Evolutionary conservation across 2,113 vertebrate genomes (phyloP).

Genomic region (Spilogale gracilis): DNA sequence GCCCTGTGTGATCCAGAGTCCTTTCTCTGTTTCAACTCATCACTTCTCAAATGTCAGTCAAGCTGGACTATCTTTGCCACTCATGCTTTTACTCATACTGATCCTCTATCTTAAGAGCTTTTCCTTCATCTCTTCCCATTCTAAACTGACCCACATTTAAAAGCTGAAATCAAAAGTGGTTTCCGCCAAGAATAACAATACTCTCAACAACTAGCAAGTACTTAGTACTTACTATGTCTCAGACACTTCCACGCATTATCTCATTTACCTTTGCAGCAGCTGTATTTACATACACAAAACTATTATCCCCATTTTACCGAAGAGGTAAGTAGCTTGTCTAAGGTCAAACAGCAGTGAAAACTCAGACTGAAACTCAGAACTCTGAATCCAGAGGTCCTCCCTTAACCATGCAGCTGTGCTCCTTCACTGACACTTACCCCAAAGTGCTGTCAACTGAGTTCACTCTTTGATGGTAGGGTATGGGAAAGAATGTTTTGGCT

Average conservation of each 20-base stretch:
- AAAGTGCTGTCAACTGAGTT: neutral
- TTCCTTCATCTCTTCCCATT: neutral
- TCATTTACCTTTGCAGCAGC: neutral
- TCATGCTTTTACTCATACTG: neutral
- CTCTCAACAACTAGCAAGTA: neutral
- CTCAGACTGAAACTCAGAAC: neutral
- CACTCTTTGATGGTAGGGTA: neutral
- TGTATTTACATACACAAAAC: neutral
- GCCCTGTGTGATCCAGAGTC: neutral
- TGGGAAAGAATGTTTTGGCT: neutral
- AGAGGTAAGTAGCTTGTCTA: neutral
- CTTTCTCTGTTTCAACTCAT: neutral
- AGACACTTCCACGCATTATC: neutral
- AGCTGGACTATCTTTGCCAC: neutral
- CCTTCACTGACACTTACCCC: neutral
- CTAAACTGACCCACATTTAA: constrained; percentile 30
- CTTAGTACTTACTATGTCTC: neutral
- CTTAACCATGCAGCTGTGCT: too few relatives aligned
- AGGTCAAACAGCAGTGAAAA: neutral
- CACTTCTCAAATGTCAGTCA: constrained; percentile 2
- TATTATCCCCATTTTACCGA: neutral
- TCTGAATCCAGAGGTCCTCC: neutral
- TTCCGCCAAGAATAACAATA: neutral
- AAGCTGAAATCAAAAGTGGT: constrained; percentile 17
- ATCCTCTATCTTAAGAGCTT: neutral